Base-by-base conservation (phyloP, 2,888 invertebrate genomes). In the Patella pellucida region DNA sequence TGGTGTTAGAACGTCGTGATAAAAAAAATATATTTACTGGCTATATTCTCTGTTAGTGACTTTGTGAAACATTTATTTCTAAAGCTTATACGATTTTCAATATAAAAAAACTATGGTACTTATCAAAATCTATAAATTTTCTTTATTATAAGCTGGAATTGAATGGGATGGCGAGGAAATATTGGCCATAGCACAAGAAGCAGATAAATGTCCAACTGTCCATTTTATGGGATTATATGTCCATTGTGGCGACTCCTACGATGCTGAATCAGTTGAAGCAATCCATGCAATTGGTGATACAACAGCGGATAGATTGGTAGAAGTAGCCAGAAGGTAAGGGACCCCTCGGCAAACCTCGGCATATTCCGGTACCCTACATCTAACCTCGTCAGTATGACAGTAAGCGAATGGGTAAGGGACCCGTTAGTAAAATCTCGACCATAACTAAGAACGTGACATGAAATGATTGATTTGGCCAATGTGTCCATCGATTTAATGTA, bases 81-180 rank as follows among this genome's bases (percentile, higher is more conserved):
- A 27, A 31, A 68, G 9, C 19, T 23, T 1, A 68, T 68, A 11
- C 5, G 16, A 27, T 27, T 31, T 15, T 52, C 19, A 68, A n/a
- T n/a, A n/a, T n/a, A n/a, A 72, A 31, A 31, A 41, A 41, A 41
- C 7, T 19, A 19, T 1, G n/a, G 11, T 19, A 12, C 62, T 62
- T 62, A n/a, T 19, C n/a, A 12, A 19, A 9, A 7, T 9, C 9
- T 62, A 62, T 19, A 19, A 9, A 62, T 19, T 54, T 51, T n/a
- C 71, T 51, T 74, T 52, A 56, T 12, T 72, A 68, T 52, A 19
- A 87, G 87, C 83, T 73, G 88, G 88, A 1, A 83, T 85, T 67
- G 50, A 70, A 27, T 87, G 86, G 86, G 81, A 87, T 69, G 81
- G 94, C 50, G 94, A 94, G 79, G 83, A 89, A 1, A 82, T 78